A percentile compares a stretch with the other conserved stretches of the same genome.
Conservation (phyloP, 92 coral and sea anemone species). For the Nematostella vectensis region DNA sequence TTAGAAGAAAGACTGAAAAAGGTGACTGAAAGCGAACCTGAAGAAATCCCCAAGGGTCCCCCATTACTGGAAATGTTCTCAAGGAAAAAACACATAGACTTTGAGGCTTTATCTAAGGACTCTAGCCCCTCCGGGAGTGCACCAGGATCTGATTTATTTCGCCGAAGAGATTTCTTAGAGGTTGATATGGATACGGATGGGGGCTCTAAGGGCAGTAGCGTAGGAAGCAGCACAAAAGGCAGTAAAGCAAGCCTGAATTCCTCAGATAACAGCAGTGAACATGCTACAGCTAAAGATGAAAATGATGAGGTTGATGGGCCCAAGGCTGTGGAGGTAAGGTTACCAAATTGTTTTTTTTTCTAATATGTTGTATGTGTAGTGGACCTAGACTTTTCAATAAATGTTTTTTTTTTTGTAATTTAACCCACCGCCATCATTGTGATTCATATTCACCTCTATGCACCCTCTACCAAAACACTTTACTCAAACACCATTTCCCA, state of each 20-base stretch:
- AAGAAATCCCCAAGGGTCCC: constrained; percentile 21
- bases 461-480: no score
- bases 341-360: no score
- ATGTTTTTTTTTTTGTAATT: no score
- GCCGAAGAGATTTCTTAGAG: constrained; percentile 55
- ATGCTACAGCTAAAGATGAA: not conserved
- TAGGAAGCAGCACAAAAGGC: constrained; percentile 48
- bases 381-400: no score
- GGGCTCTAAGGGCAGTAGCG: constrained; percentile 36
- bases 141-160: constrained; percentile 57
- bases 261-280: constrained; percentile 26
- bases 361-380: no score
- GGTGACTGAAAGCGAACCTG: constrained; percentile 21
- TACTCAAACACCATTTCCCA: no score
- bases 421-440: no score
- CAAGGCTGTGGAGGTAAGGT: constrained; percentile 1
- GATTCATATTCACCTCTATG: no score
- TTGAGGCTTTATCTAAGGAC: constrained; percentile 55
- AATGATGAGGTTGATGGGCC: not conserved
- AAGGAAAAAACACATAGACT: constrained; percentile 21
- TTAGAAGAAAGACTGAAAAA: constrained; percentile 48
- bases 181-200: constrained; percentile 38
- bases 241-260: constrained; percentile 64
- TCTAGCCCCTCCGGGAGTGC: constrained; percentile 55
- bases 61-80: constrained; percentile 10